Base-by-base conservation (phyloP, 2,113 vertebrate genomes). In the Riparia riparia region DNA sequence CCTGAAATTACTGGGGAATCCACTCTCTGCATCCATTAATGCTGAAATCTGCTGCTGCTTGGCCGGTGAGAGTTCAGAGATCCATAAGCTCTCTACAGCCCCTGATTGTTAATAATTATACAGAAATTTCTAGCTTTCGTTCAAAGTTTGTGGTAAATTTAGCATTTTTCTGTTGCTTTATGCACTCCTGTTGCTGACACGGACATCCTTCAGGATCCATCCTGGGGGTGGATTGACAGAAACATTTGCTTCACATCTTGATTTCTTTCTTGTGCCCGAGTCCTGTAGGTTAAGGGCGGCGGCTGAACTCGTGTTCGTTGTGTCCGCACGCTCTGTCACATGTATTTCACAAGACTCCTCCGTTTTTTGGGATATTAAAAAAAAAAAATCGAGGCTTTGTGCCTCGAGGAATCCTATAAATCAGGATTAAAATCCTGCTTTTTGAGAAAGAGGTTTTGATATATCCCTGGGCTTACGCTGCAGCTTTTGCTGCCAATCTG, bases 21-120 rank as follows among this genome's bases (percentile, higher is more conserved):
- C 66, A 21, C 45, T 85, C 2, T 3, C 7, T 32, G 2, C 1
- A 4, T 9, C 15, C 50, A 2, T 29, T 45, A 37, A 26, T 20
- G 12, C 53, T 85, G 28, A 45, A 69, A 63, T 66, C 76, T 77
- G 81, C 54, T 50, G 1, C 31, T 77, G 54, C 57, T 93, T 91
- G 82, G 16, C 50, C 79, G 85, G 66, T 79, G 96, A 77, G 77
- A 65, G 64, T 61, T 95, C 53, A 73, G 65, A 72, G 69, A 96
- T 51, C 96, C 77, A 73, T 18, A 93, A 86, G 14, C 63, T 86
- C 65, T 90, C 73, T 70, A 63, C 78, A 90, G 8, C 53, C 5
- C 6, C 31, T 5, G 18, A 14, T 80, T 79, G 28, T 77, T 90
- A 84, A 45, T 54, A 58, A 54, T 31, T n/a, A 14, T 1, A 47